Percentiles rank a stretch among this genome's conserved stretches.
phyloP scores from a whole-genome alignment of 1,140 invertebrate genomes.

The Linepithema humile region DNA sequence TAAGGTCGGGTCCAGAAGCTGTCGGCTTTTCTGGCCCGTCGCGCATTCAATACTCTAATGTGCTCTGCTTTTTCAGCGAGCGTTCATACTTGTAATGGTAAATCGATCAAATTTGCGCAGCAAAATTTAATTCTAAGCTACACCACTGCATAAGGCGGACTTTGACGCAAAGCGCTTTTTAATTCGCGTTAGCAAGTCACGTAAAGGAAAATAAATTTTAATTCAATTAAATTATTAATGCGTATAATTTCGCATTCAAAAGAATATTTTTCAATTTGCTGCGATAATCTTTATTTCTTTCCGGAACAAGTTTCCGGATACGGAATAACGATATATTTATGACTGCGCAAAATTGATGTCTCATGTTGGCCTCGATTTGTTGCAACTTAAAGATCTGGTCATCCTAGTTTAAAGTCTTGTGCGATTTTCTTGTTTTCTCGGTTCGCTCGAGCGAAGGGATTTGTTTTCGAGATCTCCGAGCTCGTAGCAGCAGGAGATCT shows the following conservation, averaged over 20 bases:
- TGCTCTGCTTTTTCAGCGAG: conserved; percentile 1
- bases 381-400: not conserved
- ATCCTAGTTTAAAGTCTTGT: conserved; percentile 7
- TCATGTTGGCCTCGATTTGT: not conserved
- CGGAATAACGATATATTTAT: not conserved
- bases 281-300: not conserved
- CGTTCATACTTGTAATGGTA: not conserved
- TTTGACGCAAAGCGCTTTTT: not conserved
- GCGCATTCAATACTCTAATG: conserved; percentile 20
- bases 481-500: conserved; percentile 21
- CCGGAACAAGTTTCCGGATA: too few relatives aligned
- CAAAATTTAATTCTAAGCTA: conserved; percentile 31
- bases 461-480: conserved; percentile 39
- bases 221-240: not conserved
- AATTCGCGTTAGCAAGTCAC: not conserved
- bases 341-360: not conserved
- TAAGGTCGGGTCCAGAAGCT: not conserved
- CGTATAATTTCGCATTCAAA: not conserved
- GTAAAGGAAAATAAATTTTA: not conserved
- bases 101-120: conserved; percentile 9
- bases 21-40: conserved; percentile 1
- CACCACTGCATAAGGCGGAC: not conserved
- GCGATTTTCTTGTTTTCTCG: conserved; percentile 38
- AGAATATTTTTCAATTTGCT: not conserved
- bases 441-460: conserved; percentile 1